Evolutionary conservation across 2,888 invertebrate species (phyloP), one percentile per base, ranked within the genome.

Genomic region (Ametastegia equiseti): DNA sequence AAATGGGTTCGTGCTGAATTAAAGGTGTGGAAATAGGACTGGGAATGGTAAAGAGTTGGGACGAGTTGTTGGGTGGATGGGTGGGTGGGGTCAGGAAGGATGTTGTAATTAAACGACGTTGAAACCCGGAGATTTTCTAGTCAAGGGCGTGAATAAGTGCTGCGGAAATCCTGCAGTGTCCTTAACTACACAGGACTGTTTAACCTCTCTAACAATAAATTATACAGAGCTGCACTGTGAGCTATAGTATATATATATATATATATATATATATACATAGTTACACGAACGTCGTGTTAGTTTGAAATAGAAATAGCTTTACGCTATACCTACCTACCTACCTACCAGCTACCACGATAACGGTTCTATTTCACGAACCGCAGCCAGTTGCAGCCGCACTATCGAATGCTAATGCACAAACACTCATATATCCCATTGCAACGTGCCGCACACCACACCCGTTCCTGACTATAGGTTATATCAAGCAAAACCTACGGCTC

Each of bases 331-430:
- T 42, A 42, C 9, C 9, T 42, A 42, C 42, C 42, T 42, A 60
- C 13, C 60, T 60, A 27, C 47, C 5, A 47, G 47, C 11, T 23
- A 30, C 60, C 45, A 45, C 71, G 71, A 71, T 71, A 71, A 71
- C 71, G 71, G 71, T 71, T 71, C 71, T 71, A 36, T 30, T 47
- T 27, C 71, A 71, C 71, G 30, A 47, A 30, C 71, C 71, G n/a
- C 65, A 30, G 71, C 9, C 71, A 27, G 71, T 47, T 47, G 23
- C 45, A n/a, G 27, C n/a, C 15, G 27, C 71, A 45, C 71, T 71
- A 71, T 71, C 71, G 71, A 71, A 71, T 71, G 71, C 71, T 71
- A 71, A 71, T 71, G 45, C 71, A 47, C 71, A 30, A 71, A 71
- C 71, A 71, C 71, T 30, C 45, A 71, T 71, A 71, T n/a, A 15